Conservation (phyloP, 2,888 invertebrate genomes). For the Buathra laborator region DNA sequence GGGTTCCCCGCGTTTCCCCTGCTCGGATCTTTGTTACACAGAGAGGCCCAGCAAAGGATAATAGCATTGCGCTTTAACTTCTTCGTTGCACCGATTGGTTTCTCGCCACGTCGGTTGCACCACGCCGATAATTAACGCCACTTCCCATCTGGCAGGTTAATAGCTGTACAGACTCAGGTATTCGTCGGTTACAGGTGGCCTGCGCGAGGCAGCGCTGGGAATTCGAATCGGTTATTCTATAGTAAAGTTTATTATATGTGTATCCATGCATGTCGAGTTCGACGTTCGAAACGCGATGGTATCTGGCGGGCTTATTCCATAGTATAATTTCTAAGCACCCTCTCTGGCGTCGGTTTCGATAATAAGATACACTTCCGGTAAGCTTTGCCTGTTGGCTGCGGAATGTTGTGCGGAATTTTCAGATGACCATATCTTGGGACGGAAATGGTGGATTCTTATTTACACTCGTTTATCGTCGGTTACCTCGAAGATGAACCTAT, state of each 20-base stretch:
- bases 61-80: conserved; percentile 46
- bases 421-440: too few species aligned
- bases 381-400: conserved; percentile 22
- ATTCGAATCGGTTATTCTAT: conserved; percentile 57
- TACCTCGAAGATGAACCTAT: too few species aligned
- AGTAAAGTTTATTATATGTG: conserved; percentile 34
- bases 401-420: too few species aligned
- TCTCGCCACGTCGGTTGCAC: conserved; percentile 68
- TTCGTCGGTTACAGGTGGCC: conserved; percentile 55
- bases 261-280: conserved; percentile 43
- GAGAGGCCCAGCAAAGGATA: conserved; percentile 41
- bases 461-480: too few species aligned
- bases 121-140: conserved; percentile 73
- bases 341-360: conserved; percentile 51
- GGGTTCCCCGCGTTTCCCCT: conserved; percentile 39
- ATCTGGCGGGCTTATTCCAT: conserved; percentile 52
- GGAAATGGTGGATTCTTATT: too few species aligned
- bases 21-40: conserved; percentile 58
- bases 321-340: conserved; percentile 64
- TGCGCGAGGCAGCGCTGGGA: conserved; percentile 57
- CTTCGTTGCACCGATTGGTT: conserved; percentile 64
- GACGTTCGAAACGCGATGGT: conserved; percentile 52
- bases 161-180: conserved; percentile 65
- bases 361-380: conserved; percentile 68
- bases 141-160: conserved; percentile 72